Conservation (phyloP, 2,888 invertebrate species). For the Pammene aurita region DNA sequence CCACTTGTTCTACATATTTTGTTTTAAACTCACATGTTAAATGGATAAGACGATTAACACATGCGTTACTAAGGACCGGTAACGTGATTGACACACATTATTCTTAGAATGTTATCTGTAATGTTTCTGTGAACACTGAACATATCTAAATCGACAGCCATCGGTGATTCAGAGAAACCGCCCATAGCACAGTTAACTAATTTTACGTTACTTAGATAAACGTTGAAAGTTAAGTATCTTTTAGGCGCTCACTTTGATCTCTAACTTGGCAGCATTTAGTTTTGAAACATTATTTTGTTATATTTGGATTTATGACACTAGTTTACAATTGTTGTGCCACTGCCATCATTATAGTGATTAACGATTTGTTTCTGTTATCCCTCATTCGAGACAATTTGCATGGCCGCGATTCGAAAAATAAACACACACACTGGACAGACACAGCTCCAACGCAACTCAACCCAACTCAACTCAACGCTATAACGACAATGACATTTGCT, state of each 20-base stretch:
- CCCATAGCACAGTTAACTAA: neutral
- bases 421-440: too few species aligned
- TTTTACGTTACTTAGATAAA: neutral
- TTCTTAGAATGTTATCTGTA: constrained; percentile 19
- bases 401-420: too few species aligned
- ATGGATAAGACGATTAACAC: neutral
- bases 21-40: neutral
- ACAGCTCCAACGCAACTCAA: too few species aligned
- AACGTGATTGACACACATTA: constrained; percentile 23
- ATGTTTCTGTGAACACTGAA: neutral
- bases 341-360: too few species aligned
- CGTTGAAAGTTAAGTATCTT: neutral
- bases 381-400: too few species aligned
- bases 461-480: too few species aligned
- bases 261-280: too few species aligned
- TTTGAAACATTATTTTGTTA: too few species aligned
- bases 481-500: too few species aligned
- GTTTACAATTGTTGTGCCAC: too few species aligned
- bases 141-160: constrained; percentile 23
- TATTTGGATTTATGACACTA: too few species aligned
- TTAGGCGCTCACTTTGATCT: neutral
- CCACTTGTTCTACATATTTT: neutral
- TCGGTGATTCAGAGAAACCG: constrained; percentile 19
- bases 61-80: constrained; percentile 1
- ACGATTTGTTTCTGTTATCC: too few species aligned